Percentiles rank a stretch among this genome's conserved stretches.
Conservation (phyloP, 2,797 vertebrate genomes). For the Chromobotia macracanthus region DNA sequence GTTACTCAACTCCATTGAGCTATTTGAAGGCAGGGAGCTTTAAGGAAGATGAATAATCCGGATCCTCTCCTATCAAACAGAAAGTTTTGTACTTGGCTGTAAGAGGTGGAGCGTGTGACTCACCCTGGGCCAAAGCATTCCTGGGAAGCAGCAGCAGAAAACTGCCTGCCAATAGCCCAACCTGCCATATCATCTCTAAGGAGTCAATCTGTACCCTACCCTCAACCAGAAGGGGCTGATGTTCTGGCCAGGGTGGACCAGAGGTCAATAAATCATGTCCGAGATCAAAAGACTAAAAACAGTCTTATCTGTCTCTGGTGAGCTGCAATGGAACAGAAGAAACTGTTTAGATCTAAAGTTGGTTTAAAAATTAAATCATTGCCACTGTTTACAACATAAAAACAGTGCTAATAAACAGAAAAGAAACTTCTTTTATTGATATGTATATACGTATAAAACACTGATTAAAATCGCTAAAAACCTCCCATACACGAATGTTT, state of each 20-base stretch:
- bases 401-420: no score
- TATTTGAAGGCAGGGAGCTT: slow-evolving; percentile 51
- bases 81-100: slow-evolving; percentile 35
- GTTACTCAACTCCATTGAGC: background rate
- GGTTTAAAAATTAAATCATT: slow-evolving; percentile 24
- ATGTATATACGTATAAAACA: no score
- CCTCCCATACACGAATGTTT: no score
- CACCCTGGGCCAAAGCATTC: slow-evolving; percentile 73
- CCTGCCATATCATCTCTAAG: slow-evolving; percentile 60
- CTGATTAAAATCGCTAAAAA: no score
- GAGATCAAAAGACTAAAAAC: slow-evolving; percentile 15
- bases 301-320: slow-evolving; percentile 1
- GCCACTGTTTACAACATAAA: background rate
- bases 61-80: background rate
- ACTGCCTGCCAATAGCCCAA: slow-evolving; percentile 64
- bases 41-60: slow-evolving; percentile 38
- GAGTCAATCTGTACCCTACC: slow-evolving; percentile 66
- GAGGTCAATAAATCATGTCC: slow-evolving; percentile 42
- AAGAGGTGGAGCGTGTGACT: slow-evolving; percentile 64
- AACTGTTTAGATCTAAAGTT: slow-evolving; percentile 24
- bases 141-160: slow-evolving; percentile 71
- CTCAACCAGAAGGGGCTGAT: slow-evolving; percentile 58
- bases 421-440: no score
- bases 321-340: slow-evolving; percentile 42
- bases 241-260: slow-evolving; percentile 47